Evolutionary conservation across 1,140 invertebrate genomes (phyloP).

Genomic region (Trialeurodes vaporariorum): DNA sequence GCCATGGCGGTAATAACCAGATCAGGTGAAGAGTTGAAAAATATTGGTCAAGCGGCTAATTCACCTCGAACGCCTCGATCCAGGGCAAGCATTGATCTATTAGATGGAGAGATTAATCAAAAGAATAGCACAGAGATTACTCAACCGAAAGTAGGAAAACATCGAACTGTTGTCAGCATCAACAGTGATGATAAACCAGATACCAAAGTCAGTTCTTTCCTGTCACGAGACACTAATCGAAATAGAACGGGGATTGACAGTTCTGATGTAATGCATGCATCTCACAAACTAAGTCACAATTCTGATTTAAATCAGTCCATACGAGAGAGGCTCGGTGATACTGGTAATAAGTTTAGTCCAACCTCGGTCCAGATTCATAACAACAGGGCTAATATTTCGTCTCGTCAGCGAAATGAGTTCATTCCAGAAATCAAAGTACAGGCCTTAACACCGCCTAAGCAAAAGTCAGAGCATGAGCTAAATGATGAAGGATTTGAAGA

Average conservation of each 20-base stretch:
- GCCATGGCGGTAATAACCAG: constrained; percentile 35
- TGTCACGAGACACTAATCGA: not conserved
- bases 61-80: constrained; percentile 13
- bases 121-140: not conserved
- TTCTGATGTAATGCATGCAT: constrained; percentile 3
- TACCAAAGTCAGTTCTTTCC: not conserved
- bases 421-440: constrained; percentile 37
- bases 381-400: not conserved
- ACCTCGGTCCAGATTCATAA: constrained; percentile 13
- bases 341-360: not conserved
- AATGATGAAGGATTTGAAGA: constrained; percentile 86
- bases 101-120: not conserved
- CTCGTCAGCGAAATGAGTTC: constrained; percentile 29
- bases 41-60: constrained; percentile 20
- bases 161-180: not conserved
- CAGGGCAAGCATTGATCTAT: constrained; percentile 20
- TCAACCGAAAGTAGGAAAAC: not conserved
- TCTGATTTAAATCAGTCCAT: constrained; percentile 9
- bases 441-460: constrained; percentile 32
- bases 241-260: too few species aligned
- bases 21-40: constrained; percentile 36
- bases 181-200: not conserved
- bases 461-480: constrained; percentile 45
- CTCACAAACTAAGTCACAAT: constrained; percentile 12
- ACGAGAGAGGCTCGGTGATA: constrained; percentile 4